A percentile compares a stretch with the other conserved stretches of the same genome.
phyloP scores from a whole-genome alignment of 2,888 invertebrate species.

The Mythimna loreyi region DNA sequence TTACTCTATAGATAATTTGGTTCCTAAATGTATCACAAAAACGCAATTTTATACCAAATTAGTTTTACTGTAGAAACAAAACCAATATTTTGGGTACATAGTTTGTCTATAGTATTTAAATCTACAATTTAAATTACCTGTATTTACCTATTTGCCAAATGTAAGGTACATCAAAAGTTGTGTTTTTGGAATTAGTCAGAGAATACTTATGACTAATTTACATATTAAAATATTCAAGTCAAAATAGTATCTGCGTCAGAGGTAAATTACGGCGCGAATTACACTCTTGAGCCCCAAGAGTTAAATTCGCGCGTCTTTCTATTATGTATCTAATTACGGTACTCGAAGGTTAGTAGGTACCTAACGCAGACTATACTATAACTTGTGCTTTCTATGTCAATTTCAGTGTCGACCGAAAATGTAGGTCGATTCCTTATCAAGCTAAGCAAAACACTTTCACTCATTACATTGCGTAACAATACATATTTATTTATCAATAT shows the following conservation, averaged over 20 bases:
- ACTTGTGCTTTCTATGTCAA: not conserved
- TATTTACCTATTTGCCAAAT: not conserved
- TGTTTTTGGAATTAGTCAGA: too few relatives aligned
- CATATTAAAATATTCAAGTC: not conserved
- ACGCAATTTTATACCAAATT: too few relatives aligned
- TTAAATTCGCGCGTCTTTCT: too few relatives aligned
- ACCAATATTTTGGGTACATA: not conserved
- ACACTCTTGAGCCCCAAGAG: too few relatives aligned
- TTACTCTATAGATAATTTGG: too few relatives aligned
- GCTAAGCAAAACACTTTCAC: conserved; percentile 26
- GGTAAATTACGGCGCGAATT: not conserved
- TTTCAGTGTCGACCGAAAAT: conserved; percentile 8
- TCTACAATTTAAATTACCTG: not conserved
- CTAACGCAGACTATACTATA: not conserved
- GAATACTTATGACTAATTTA: not conserved
- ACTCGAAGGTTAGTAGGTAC: not conserved
- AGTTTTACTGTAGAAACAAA: conserved; percentile 1
- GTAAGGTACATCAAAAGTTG: not conserved
- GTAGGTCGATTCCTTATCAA: not conserved
- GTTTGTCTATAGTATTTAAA: not conserved
- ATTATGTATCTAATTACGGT: too few relatives aligned
- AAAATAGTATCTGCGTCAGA: not conserved
- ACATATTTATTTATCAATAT: conserved; percentile 13
- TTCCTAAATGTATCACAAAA: too few relatives aligned
- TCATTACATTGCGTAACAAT: conserved; percentile 20